phyloP scores from a whole-genome alignment of 2,113 vertebrate species.

The Takifugu flavidus region DNA sequence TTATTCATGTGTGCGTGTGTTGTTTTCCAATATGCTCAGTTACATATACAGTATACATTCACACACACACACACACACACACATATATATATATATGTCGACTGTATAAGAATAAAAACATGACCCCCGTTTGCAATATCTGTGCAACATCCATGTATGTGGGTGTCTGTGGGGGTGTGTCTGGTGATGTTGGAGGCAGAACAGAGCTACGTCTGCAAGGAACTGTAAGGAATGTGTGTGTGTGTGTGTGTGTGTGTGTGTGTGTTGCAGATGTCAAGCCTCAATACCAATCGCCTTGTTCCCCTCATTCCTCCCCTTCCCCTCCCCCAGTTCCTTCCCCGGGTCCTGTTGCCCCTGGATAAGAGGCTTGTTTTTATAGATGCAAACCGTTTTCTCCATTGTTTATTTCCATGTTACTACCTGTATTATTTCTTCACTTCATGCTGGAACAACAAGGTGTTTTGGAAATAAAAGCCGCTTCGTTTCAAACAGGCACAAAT shows the following conservation, averaged over 20 bases:
- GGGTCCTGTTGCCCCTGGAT: conserved; percentile 27
- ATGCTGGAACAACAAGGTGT: not conserved
- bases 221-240: not conserved
- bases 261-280: conserved; percentile 3
- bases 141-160: not conserved
- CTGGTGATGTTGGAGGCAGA: not conserved
- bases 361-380: not conserved
- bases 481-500: not conserved
- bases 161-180: not conserved
- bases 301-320: not conserved
- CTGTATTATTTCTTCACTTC: not conserved
- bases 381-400: too few species aligned
- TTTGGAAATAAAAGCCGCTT: not conserved
- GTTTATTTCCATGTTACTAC: not conserved
- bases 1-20: conserved; percentile 35
- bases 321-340: conserved; percentile 10
- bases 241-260: conserved; percentile 5
- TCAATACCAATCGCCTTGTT: conserved; percentile 2
- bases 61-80: not conserved
- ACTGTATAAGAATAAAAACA: too few species aligned
- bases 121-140: not conserved
- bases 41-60: not conserved
- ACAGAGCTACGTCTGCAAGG: not conserved
- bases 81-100: not conserved
- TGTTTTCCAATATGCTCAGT: conserved; percentile 1